These are phyloP conservation scores for Cardiocondyla obscurior DNA, from an alignment of 1,140 invertebrate genomes.

Conservation along the genomic window DNA sequence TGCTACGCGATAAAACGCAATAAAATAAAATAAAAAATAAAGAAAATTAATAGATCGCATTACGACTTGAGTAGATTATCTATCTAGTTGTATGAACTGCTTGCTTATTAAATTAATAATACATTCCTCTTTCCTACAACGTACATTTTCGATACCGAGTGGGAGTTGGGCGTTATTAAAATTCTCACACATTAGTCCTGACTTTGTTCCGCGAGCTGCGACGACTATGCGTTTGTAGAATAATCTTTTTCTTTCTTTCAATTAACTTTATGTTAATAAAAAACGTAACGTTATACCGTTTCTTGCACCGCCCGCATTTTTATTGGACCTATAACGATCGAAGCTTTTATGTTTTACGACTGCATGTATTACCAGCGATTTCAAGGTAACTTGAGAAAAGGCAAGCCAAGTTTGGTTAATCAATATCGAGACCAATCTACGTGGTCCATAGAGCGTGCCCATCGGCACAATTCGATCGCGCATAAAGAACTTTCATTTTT, in stretches of 20 bases:
- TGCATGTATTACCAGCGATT: not conserved
- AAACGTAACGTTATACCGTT: too few species aligned
- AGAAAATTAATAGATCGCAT: too few species aligned
- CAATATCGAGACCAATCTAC: constrained; percentile 47
- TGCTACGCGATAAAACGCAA: too few species aligned
- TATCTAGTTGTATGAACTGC: too few species aligned
- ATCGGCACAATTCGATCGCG: not conserved
- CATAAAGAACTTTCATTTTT: not conserved
- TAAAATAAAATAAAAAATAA: too few species aligned
- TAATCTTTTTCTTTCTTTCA: too few species aligned
- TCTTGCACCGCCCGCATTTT: not conserved
- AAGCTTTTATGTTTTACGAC: not conserved
- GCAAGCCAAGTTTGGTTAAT: constrained; percentile 15
- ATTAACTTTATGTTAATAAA: too few species aligned
- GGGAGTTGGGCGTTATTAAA: not conserved
- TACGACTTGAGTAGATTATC: too few species aligned
- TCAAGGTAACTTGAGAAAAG: constrained; percentile 9
- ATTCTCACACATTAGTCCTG: not conserved
- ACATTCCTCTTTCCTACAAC: not conserved
- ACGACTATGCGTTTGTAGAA: not conserved
- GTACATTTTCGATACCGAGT: not conserved
- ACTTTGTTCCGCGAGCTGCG: not conserved
- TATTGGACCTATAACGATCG: not conserved
- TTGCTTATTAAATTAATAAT: not conserved
- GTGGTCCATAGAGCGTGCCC: not conserved